A percentile compares a stretch with the other conserved stretches of the same genome.
Evolutionary conservation across 1,140 invertebrate species (phyloP).

Genomic region (Matsumurasca onukii): DNA sequence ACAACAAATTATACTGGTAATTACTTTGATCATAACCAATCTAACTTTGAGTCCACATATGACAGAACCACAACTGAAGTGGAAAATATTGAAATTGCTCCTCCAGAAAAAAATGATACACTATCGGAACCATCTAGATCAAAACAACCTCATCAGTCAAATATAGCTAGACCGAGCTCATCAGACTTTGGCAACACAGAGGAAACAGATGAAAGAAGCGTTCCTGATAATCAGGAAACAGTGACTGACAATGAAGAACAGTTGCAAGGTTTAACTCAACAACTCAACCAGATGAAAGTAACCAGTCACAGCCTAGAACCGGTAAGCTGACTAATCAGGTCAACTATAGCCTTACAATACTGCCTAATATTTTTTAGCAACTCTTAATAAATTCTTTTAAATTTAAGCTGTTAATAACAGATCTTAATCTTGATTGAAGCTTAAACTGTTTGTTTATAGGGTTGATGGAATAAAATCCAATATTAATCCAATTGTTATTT

Average conservation of each 20-base stretch:
- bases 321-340: not conserved
- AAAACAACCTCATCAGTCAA: constrained; percentile 42
- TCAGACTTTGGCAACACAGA: too few species aligned
- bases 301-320: not conserved
- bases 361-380: too few species aligned
- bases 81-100: constrained; percentile 41
- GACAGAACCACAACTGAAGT: constrained; percentile 20
- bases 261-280: constrained; percentile 26
- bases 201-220: constrained; percentile 9
- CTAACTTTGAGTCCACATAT: not conserved
- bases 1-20: not conserved
- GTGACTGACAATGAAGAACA: constrained; percentile 63
- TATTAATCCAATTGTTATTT: too few species aligned
- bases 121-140: constrained; percentile 44
- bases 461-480: too few species aligned
- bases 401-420: too few species aligned
- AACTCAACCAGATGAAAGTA: constrained; percentile 13
- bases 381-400: too few species aligned
- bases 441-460: too few species aligned
- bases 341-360: too few species aligned
- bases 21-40: constrained; percentile 11
- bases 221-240: constrained; percentile 55
- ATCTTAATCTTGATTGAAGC: too few species aligned
- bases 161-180: not conserved
- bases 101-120: constrained; percentile 36